Evolutionary conservation across 2,113 vertebrate species (phyloP).

Genomic region (Ammodytes marinus): DNA sequence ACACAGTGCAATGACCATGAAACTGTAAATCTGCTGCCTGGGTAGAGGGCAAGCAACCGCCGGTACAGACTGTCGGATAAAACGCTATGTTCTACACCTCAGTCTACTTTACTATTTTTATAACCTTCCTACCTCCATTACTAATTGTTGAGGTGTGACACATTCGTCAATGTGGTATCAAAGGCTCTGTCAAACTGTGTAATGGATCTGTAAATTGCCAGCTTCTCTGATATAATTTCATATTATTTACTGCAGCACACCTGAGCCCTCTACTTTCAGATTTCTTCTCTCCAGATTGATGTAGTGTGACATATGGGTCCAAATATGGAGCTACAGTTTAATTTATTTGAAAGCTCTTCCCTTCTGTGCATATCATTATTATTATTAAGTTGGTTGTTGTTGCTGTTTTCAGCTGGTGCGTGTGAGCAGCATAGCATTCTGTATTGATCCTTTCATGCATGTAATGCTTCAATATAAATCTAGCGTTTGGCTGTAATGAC

Average conservation of each 20-base stretch:
- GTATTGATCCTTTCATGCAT: conserved; percentile 54
- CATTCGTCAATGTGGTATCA: conserved; percentile 57
- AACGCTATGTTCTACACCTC: conserved; percentile 51
- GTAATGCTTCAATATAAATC: conserved; percentile 58
- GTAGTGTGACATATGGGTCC: conserved; percentile 52
- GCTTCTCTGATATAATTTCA: conserved; percentile 46
- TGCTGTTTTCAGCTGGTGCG: conserved; percentile 33
- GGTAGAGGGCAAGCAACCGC: conserved; percentile 26
- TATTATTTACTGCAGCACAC: conserved; percentile 41
- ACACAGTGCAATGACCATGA: conserved; percentile 53
- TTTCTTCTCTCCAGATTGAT: conserved; percentile 61
- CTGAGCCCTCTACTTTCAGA: conserved; percentile 42
- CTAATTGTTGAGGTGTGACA: conserved; percentile 57
- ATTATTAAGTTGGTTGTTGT: conserved; percentile 2
- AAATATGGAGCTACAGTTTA: conserved; percentile 24
- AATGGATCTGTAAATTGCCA: conserved; percentile 57
- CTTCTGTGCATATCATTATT: conserved; percentile 31
- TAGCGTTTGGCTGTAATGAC: conserved; percentile 63
- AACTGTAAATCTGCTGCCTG: conserved; percentile 44
- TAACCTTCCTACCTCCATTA: conserved; percentile 39
- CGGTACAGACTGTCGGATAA: conserved; percentile 8
- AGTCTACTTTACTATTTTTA: conserved; percentile 43
- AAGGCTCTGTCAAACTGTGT: conserved; percentile 59
- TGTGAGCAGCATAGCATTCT: conserved; percentile 29
- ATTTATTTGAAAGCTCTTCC: conserved; percentile 25